Evolutionary conservation across 2,888 invertebrate genomes (phyloP), one percentile per base, ranked within the genome.

Genomic region (Isoperla grammatica): DNA sequence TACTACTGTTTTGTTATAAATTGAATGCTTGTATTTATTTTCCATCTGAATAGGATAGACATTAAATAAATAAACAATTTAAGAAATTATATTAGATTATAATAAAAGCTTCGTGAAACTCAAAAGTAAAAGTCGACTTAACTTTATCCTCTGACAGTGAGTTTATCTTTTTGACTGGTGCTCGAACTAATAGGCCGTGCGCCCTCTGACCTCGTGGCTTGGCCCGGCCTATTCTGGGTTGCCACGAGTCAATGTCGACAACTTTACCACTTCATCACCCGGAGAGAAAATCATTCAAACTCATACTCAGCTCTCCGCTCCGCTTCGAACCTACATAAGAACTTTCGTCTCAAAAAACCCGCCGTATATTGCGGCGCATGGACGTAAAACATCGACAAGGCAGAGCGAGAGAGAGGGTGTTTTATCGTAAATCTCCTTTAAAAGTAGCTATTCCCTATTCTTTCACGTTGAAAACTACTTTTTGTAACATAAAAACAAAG

Each of bases 261-360:
- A 50, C 49, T 50, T 50, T 35, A 23, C 49, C 49, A 50, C 49
- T 50, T 50, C 49, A 50, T 50, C 49, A 46, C 46, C 22, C 15
- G 29, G 8, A 23, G n/a, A 29, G 15, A 29, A 29, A 50, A 50
- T 50, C 49, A 50, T 50, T 50, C 49, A 50, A 50, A 50, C 49
- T 50, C 49, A 50, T 13, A 22, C 23, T 20, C 2, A 22, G 46
- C 8, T 6, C 43, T 8, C 6, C 13, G 43, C 13, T 42, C 6
- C 43, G 6, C 43, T n/a, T 9, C 13, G 19, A 45, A 17, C 35
- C 49, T 29, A 11, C 29, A 15, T 29, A n/a, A 2, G 35, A 50
- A 35, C 49, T 50, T 46, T 50, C 29, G 29, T 13, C 13, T 3
- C 13, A 35, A 6, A 29, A 35, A 50, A n/a, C 35, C 12, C 48